Base-by-base conservation (phyloP, 1,140 invertebrate species). In the Leptoteleia sp. region DNA sequence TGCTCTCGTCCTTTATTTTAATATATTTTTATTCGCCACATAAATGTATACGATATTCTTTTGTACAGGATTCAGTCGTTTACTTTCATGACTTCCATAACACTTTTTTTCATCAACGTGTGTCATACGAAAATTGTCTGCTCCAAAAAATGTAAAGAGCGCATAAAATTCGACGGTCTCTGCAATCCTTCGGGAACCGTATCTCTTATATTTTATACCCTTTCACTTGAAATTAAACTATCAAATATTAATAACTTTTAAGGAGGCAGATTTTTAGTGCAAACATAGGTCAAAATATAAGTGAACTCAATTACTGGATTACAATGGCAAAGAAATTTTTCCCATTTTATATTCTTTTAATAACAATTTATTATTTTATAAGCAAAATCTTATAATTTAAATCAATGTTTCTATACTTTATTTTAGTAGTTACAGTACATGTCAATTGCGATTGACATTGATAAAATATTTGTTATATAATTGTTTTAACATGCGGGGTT, bases 71-170 rank as follows among this genome's bases (percentile, higher is more conserved):
- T 42, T 57, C 16, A 9, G 37, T n/a, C 38, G 37, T 59, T 59
- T 16, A 2, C 17, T 59, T 59, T 35, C 38, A 54, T 13, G 15
- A 35, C 62, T 54, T 43, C 38, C 29, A 54, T 67, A 54, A 54
- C 48, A 35, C 48, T 42, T 45, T 52, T 54, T 54, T 45, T 54
- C 62, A 67, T 67, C 38, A 67, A 27, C 15, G 16, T 38, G 22
- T 37, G 25, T 52, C 47, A 43, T 27, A 22, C 40, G 54, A 67
- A 67, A 54, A 67, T 67, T 25, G 25, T 31, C 47, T 52, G 15
- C 4, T 6, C 22, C 33, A 9, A 7, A 52, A 65, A 65, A 52
- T 16, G 9, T 48, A 64, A 64, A 22, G 59, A 47, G 45, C 45
- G 6, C 45, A 64, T 64, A 64, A 48, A 64, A 62, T 48, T 47